A percentile compares a stretch with the other conserved stretches of the same genome.
Evolutionary conservation across 2,888 invertebrate genomes (phyloP).

Genomic region (Entomobrya proxima): DNA sequence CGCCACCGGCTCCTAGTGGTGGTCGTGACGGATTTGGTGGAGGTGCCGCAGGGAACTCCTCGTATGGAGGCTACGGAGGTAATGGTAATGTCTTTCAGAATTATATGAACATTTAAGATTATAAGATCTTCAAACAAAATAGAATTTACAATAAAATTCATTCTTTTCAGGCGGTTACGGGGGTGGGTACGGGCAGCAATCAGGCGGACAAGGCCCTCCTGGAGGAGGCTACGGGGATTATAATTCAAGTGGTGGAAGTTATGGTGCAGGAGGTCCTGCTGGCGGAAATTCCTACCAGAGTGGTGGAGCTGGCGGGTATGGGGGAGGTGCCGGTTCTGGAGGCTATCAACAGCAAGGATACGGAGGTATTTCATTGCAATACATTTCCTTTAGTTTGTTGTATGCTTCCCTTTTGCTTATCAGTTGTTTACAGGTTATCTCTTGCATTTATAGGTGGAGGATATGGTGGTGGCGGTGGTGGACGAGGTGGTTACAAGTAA

Average conservation of each 20-base stretch:
- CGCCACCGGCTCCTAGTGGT: slow-evolving; percentile 30
- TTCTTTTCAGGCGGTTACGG: slow-evolving; percentile 48
- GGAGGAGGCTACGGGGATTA: slow-evolving; percentile 64
- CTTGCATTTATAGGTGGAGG: slow-evolving; percentile 43
- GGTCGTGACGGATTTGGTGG: slow-evolving; percentile 48
- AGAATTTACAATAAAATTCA: no score
- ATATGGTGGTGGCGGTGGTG: slow-evolving; percentile 52
- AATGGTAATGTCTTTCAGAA: not conserved
- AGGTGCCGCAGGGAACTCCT: slow-evolving; percentile 52
- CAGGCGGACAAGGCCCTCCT: slow-evolving; percentile 55
- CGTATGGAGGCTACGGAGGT: slow-evolving; percentile 55
- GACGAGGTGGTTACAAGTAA: slow-evolving; percentile 61
- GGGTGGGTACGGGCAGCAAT: slow-evolving; percentile 54
- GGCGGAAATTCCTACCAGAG: slow-evolving; percentile 45
- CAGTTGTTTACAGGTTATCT: not conserved
- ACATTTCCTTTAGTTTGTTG: not conserved
- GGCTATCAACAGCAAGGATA: slow-evolving; percentile 66
- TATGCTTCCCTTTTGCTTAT: no score
- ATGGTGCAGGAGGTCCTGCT: slow-evolving; percentile 39
- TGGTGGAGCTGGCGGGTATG: slow-evolving; percentile 57
- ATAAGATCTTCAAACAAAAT: no score
- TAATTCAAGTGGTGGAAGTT: slow-evolving; percentile 49
- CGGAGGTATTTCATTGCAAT: slow-evolving; percentile 24
- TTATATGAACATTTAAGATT: no score
- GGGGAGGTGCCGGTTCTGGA: slow-evolving; percentile 61